These are phyloP conservation scores for Actinemys pallida DNA, from an alignment of 2,113 vertebrate genomes.

Conservation along the genomic window DNA sequence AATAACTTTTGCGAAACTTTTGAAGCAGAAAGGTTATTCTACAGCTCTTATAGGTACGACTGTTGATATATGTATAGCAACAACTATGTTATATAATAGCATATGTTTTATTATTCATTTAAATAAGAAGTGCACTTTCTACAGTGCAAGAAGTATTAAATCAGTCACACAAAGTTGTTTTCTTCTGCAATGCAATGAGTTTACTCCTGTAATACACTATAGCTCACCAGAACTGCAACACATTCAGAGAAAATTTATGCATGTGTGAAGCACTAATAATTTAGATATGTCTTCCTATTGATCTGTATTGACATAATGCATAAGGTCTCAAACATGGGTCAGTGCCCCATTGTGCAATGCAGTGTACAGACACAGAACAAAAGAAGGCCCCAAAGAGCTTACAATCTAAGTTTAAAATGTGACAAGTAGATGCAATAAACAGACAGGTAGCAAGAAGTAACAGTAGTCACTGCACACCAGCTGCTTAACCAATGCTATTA, in stretches of 20 bases:
- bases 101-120: conserved; percentile 20
- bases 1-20: conserved; percentile 85
- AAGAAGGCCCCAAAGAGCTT: background rate
- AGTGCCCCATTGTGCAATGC: background rate
- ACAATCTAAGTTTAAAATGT: background rate
- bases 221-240: background rate
- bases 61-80: fast-evolving
- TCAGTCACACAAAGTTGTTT: background rate
- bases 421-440: background rate
- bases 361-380: background rate
- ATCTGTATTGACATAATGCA: background rate
- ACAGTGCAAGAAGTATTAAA: background rate
- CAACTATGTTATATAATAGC: background rate
- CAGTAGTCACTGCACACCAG: background rate
- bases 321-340: background rate
- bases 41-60: conserved; percentile 82
- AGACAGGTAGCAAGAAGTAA: background rate
- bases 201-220: conserved; percentile 4
- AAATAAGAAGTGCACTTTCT: background rate
- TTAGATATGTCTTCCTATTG: background rate
- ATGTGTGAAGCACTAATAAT: background rate
- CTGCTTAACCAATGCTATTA: background rate
- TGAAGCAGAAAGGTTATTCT: conserved; percentile 84
- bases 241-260: background rate
- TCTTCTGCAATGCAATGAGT: background rate